phyloP scores from a whole-genome alignment of 1,140 invertebrate species.

The Cataglyphis hispanica region DNA sequence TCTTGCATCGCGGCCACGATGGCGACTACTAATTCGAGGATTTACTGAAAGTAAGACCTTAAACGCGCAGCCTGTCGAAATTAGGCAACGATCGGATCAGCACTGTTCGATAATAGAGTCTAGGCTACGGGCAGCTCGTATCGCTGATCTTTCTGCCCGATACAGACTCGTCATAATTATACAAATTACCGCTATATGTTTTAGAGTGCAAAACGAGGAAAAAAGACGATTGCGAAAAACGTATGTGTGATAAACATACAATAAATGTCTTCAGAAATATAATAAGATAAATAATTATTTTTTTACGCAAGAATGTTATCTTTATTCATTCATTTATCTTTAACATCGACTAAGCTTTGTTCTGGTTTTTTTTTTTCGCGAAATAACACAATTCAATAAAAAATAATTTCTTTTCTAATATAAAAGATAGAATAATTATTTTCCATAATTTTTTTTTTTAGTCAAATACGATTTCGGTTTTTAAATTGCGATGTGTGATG shows the following conservation, averaged over 20 bases:
- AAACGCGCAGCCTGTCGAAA: conserved; percentile 71
- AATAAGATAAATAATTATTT: too few relatives aligned
- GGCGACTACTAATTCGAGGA: conserved; percentile 84
- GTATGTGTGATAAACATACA: background rate
- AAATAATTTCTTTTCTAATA: too few relatives aligned
- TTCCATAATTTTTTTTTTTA: too few relatives aligned
- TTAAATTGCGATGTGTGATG: too few relatives aligned
- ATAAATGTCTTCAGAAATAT: too few relatives aligned
- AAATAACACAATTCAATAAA: too few relatives aligned
- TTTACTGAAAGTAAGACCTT: conserved; percentile 82
- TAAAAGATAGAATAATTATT: too few relatives aligned
- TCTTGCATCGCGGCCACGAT: conserved; percentile 82
- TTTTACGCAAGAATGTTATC: background rate
- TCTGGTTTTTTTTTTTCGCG: too few relatives aligned
- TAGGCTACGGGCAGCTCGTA: background rate
- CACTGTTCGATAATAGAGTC: conserved; percentile 29
- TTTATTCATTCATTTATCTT: background rate
- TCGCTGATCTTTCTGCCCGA: conserved; percentile 11
- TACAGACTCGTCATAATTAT: conserved; percentile 46
- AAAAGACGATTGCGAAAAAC: background rate
- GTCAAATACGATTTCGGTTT: too few relatives aligned
- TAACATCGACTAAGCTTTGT: too few relatives aligned
- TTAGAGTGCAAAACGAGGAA: background rate
- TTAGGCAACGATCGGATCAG: conserved; percentile 64
- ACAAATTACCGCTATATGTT: conserved; percentile 8